Percentiles rank a stretch among this genome's conserved stretches.
These are phyloP conservation scores for Puma concolor DNA, from an alignment of 2,113 vertebrate species.

Conservation along the genomic window DNA sequence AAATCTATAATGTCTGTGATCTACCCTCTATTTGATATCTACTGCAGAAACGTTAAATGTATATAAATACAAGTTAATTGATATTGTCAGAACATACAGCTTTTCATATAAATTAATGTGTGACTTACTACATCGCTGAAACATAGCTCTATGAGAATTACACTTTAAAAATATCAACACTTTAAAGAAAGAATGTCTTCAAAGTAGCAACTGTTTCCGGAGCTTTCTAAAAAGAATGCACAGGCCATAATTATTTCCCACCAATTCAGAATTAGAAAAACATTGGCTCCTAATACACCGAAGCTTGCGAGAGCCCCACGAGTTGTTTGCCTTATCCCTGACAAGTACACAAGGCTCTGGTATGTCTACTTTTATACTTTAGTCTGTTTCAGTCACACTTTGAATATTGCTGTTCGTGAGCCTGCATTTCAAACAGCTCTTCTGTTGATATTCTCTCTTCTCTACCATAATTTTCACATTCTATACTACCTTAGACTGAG, in stretches of 20 bases:
- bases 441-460: neutral
- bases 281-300: neutral
- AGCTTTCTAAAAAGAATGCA: neutral
- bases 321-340: neutral
- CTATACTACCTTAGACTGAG: neutral
- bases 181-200: neutral
- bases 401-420: neutral
- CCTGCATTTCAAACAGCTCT: neutral
- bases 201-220: neutral
- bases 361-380: neutral
- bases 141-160: neutral
- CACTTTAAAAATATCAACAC: neutral
- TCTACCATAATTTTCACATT: constrained; percentile 34
- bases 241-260: neutral
- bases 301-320: neutral
- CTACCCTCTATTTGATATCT: neutral
- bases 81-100: neutral
- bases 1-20: neutral
- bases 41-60: neutral
- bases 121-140: neutral
- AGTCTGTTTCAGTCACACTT: neutral
- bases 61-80: neutral
- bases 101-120: neutral
- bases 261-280: neutral
- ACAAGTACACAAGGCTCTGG: neutral